A percentile compares a stretch with the other conserved stretches of the same genome.
phyloP scores from a whole-genome alignment of 2,113 vertebrate genomes.

The Vulpes ferrilata region DNA sequence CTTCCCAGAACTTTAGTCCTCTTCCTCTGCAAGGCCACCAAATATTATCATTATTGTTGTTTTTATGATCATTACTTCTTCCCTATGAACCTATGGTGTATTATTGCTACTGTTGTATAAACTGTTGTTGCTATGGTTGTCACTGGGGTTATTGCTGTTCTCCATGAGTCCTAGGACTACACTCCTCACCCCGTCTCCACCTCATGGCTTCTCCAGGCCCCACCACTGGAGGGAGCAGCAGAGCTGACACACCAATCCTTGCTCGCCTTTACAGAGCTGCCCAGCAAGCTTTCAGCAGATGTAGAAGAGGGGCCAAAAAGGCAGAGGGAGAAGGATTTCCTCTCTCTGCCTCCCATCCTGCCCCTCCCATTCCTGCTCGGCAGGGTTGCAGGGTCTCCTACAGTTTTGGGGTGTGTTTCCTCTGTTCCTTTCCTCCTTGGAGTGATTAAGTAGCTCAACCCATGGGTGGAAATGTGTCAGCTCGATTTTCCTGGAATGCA shows the following conservation, averaged over 20 bases:
- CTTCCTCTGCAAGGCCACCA: background rate
- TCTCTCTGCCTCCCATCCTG: background rate
- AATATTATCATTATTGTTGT: background rate
- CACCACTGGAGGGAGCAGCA: constrained; percentile 64
- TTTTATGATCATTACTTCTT: constrained; percentile 38
- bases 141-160: background rate
- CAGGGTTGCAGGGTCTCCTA: background rate
- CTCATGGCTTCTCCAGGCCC: constrained; percentile 29
- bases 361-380: background rate
- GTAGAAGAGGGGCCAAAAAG: background rate
- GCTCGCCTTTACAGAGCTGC: background rate
- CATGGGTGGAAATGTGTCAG: background rate
- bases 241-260: background rate
- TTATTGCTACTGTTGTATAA: background rate
- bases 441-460: background rate
- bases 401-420: background rate
- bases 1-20: constrained; percentile 3
- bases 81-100: background rate
- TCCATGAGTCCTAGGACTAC: background rate
- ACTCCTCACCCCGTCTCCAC: background rate
- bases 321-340: background rate
- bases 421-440: constrained; percentile 32
- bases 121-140: background rate
- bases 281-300: background rate
- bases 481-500: constrained; percentile 17